A percentile compares a stretch with the other conserved stretches of the same genome.
Evolutionary conservation across 2,797 vertebrate genomes (phyloP).

Genomic region (Cheirogaleus major): DNA sequence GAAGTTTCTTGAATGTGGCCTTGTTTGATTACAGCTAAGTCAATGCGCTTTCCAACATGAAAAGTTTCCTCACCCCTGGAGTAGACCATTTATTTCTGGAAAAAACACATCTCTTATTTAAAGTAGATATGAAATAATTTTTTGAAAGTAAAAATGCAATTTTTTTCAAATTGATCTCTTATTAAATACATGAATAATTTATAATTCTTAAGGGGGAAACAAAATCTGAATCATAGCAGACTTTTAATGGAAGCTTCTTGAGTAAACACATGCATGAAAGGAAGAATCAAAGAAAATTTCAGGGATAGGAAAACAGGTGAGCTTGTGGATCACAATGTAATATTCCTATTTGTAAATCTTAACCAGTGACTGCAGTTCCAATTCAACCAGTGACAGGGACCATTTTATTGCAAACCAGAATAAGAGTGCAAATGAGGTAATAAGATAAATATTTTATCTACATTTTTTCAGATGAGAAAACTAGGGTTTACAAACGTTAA

Average conservation of each 20-base stretch:
- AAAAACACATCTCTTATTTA: neutral
- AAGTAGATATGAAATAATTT: conserved; percentile 9
- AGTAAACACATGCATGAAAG: neutral
- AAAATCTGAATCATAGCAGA: neutral
- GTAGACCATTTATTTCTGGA: neutral
- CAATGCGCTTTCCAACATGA: too few relatives aligned
- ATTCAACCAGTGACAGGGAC: neutral
- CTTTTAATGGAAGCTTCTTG: neutral
- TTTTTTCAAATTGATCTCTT: neutral
- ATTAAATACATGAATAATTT: neutral
- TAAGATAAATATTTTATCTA: neutral
- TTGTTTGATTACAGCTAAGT: too few relatives aligned
- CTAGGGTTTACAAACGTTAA: neutral
- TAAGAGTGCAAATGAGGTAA: neutral
- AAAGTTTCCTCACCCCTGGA: too few relatives aligned
- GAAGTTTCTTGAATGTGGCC: too few relatives aligned
- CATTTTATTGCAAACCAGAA: neutral
- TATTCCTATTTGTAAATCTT: neutral
- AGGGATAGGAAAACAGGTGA: neutral
- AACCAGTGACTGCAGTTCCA: neutral
- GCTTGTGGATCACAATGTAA: neutral
- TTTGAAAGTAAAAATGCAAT: neutral
- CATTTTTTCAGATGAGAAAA: neutral
- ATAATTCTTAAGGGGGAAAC: neutral
- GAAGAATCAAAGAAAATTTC: neutral